phyloP scores from a whole-genome alignment of 2,797 vertebrate species.

The Melanotaenia trifasciata region DNA sequence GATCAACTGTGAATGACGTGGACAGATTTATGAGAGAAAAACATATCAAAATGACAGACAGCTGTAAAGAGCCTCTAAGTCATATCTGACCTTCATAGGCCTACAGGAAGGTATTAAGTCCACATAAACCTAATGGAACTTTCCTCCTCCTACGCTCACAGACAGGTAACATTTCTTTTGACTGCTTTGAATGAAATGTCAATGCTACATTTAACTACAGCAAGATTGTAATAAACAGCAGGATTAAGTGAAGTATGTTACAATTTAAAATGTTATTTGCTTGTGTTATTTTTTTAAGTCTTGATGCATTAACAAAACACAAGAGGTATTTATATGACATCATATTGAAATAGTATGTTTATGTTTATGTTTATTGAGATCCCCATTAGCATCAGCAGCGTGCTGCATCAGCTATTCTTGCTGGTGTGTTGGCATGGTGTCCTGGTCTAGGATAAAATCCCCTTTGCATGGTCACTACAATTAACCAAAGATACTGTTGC shows the following conservation, averaged over 20 bases:
- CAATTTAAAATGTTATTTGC: not conserved
- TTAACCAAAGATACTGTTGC: not conserved
- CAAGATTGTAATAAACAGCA: not conserved
- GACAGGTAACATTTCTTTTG: not conserved
- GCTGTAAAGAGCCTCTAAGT: not conserved
- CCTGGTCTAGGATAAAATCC: not conserved
- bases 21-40: not conserved
- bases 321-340: not conserved
- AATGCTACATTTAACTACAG: not conserved
- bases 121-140: not conserved
- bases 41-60: slow-evolving; percentile 11
- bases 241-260: not conserved
- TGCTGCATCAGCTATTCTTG: no score
- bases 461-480: not conserved
- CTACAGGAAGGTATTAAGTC: not conserved
- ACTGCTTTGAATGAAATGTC: not conserved
- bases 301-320: not conserved
- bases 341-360: not conserved
- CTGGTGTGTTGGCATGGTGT: not conserved
- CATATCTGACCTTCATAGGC: slow-evolving; percentile 4
- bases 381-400: no score
- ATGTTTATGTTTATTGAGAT: no score
- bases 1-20: slow-evolving; percentile 85
- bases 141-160: not conserved
- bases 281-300: not conserved